Evolutionary conservation across 2,797 vertebrate species (phyloP).

Genomic region (Sphenopsis melanotis): DNA sequence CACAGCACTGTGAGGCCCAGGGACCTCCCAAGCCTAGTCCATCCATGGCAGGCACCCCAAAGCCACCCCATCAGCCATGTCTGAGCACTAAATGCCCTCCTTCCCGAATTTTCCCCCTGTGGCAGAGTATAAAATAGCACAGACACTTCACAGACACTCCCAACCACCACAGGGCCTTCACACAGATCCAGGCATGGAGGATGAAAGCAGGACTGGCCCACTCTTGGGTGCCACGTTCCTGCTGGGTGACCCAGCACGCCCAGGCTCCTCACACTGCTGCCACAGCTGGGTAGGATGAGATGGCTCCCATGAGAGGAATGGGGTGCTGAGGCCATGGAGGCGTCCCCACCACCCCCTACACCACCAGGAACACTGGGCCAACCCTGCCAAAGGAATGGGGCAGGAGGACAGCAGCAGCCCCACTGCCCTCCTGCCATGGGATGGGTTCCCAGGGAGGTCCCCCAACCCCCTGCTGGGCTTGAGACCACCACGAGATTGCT

Average conservation of each 20-base stretch:
- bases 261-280: not conserved
- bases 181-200: rapidly evolving
- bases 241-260: not conserved
- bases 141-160: not conserved
- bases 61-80: rapidly evolving
- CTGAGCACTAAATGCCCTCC: not conserved
- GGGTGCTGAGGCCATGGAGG: rapidly evolving
- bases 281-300: not conserved
- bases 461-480: not conserved
- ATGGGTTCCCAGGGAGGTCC: not conserved
- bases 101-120: not conserved
- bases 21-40: rapidly evolving
- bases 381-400: rapidly evolving
- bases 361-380: not conserved
- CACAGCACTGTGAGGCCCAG: not conserved
- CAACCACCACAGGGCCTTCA: not conserved
- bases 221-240: not conserved
- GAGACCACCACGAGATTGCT: not conserved
- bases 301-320: rapidly evolving
- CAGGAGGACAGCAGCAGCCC: not conserved
- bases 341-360: not conserved
- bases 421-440: not conserved
- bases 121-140: not conserved
- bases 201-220: not conserved
- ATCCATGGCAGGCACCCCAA: not conserved